Base-by-base conservation (phyloP, 1,140 invertebrate species). In the Drosophila sechellia region DNA sequence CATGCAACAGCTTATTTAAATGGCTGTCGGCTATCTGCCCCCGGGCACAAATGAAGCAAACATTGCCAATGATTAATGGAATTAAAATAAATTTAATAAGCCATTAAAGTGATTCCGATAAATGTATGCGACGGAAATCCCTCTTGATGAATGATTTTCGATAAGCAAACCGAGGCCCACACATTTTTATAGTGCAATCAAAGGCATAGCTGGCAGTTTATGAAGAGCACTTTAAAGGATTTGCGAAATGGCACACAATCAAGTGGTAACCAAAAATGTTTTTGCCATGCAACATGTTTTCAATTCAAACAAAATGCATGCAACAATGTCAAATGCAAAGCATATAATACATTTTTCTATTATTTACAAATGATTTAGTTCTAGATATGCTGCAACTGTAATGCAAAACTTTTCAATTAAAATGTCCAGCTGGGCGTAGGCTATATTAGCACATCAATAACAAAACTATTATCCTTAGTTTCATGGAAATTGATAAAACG, bases 1-100 rank as follows among this genome's bases (percentile, higher is more conserved):
- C 68, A 63, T 79, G 74, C 79, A 87, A 87, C 74, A 87, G 74
- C 57, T 78, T 78, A 79, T 64, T 81, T 87, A 59, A 75, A 77
- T 71, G 64, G 50, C 73, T 63, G 64, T 64, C 35, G 64, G 55
- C 73, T 63, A 69, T 64, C 35, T 57, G 75, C 52, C 63, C 69
- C 57, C 63, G 17, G 75, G 57, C 45, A 31, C 31, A 49, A 68
- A 57, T 54, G 61, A 59, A 34, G 54, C 46, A 77, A 65, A 56
- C 64, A 55, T 71, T 61, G 57, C 42, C 52, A 45, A 57, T 87
- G 75, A 89, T 87, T 84, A 87, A 87, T 89, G 76, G 42, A 43
- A 77, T 83, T 79, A 58, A 71, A 66, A 83, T 79, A 79, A 75
- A 68, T 81, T 75, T 40, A 81, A 79, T 53, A 61, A 52, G 54